Evolutionary conservation across 2,888 invertebrate genomes (phyloP).

Genomic region (Stegana nigrithorax): DNA sequence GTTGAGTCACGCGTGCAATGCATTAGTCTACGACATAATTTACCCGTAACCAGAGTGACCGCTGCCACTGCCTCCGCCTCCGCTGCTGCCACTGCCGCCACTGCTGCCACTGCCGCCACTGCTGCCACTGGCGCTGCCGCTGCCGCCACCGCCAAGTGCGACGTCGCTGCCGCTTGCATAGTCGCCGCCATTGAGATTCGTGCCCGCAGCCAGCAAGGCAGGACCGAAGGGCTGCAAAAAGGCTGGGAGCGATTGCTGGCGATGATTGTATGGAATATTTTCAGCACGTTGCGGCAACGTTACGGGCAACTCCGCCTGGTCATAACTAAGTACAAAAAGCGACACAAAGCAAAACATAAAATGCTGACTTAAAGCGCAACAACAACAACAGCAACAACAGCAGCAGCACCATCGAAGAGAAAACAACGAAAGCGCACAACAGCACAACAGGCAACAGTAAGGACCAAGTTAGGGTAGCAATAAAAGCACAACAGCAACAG

Average conservation of each 20-base stretch:
- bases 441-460: background rate
- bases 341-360: conserved; percentile 1
- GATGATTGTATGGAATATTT: conserved; percentile 42
- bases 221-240: conserved; percentile 30
- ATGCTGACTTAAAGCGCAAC: conserved; percentile 26
- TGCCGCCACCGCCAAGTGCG: conserved; percentile 2
- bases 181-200: conserved; percentile 49
- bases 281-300: conserved; percentile 23
- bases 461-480: too few relatives aligned
- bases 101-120: conserved; percentile 44
- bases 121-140: conserved; percentile 38
- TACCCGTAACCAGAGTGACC: conserved; percentile 60
- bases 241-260: too few relatives aligned
- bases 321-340: conserved; percentile 5
- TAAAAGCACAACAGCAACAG: too few relatives aligned
- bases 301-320: background rate
- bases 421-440: background rate
- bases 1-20: background rate
- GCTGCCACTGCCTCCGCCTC: conserved; percentile 17
- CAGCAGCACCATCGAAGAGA: too few relatives aligned
- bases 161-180: conserved; percentile 45
- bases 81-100: background rate
- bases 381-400: conserved; percentile 15
- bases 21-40: conserved; percentile 24
- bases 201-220: conserved; percentile 42